phyloP scores from a whole-genome alignment of 2,113 vertebrate species.

The Tupaia tana region DNA sequence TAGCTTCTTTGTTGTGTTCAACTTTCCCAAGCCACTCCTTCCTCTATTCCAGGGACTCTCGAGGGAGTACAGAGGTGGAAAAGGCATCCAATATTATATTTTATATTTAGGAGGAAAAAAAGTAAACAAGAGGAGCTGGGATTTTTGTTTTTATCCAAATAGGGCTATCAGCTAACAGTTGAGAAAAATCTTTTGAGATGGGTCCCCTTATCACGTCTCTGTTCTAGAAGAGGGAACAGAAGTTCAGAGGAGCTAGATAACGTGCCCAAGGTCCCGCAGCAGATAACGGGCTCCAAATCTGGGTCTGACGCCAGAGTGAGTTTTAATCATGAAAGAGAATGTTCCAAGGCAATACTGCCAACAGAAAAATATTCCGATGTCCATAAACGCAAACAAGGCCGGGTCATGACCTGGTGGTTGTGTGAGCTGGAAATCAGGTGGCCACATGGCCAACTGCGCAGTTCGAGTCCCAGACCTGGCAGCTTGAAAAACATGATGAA shows the following conservation, averaged over 20 bases:
- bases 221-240: neutral
- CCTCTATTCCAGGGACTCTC: neutral
- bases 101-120: neutral
- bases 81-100: neutral
- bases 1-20: neutral
- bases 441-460: no score
- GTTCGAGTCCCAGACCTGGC: no score
- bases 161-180: neutral
- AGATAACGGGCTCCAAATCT: neutral
- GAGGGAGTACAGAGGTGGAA: neutral
- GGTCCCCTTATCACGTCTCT: neutral
- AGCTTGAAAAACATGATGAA: no score
- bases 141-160: neutral
- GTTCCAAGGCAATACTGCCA: neutral
- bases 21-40: neutral
- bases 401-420: no score
- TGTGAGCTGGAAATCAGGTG: no score
- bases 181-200: neutral
- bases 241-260: neutral
- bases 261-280: neutral
- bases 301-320: neutral
- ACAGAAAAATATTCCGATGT: no score
- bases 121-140: neutral
- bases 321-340: neutral
- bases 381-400: no score